Base-by-base conservation (phyloP, 1,140 invertebrate species). In the Macrostomum lignano region DNA sequence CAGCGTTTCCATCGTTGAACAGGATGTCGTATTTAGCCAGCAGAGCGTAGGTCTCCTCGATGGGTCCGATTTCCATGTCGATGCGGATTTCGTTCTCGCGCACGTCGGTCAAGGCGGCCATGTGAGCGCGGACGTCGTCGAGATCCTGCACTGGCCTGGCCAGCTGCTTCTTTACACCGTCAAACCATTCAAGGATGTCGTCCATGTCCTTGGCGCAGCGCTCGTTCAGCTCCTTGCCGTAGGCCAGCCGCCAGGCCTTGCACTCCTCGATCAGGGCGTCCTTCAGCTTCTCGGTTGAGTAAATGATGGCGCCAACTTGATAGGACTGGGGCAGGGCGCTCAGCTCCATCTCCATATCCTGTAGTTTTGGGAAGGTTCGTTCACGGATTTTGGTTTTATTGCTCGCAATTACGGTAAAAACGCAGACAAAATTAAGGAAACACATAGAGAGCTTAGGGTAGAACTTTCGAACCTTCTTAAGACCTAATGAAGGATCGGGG, bases 141-240 rank as follows among this genome's bases (percentile, higher is more conserved):
- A 91, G 60, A 52, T 86, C 81, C 29, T 74, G 64, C 24, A 86
- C 72, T 17, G 74, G 75, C 25, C 75, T 14, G 10, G n/a, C 10
- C 10, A 29, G 14, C 26, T 17, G 26, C 19, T 28, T 28, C 15
- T 17, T 28, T 14, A 28, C 14, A 28, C 26, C 19, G 19, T 28
- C 26, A 28, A 28, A 28, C 3, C 15, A 9, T 28, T 28, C 54
- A 11, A 51, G 42, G 7, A 54, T 43, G 17, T 47, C 42, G 45
- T 88, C 77, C 78, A 88, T 88, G 60, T 88, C 76, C 36, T 73
- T 62, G 36, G 73, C 70, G 46, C 84, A 86, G 47, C 81, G 79
- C 42, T 79, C 78, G 47, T 81, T 77, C 63, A 88, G 71, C 1
- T 74, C 74, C 52, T 73, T 71, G 10, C 77, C 79, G 72, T 81